These are phyloP conservation scores for Vicugna pacos DNA, from an alignment of 2,113 vertebrate genomes.

Conservation along the genomic window DNA sequence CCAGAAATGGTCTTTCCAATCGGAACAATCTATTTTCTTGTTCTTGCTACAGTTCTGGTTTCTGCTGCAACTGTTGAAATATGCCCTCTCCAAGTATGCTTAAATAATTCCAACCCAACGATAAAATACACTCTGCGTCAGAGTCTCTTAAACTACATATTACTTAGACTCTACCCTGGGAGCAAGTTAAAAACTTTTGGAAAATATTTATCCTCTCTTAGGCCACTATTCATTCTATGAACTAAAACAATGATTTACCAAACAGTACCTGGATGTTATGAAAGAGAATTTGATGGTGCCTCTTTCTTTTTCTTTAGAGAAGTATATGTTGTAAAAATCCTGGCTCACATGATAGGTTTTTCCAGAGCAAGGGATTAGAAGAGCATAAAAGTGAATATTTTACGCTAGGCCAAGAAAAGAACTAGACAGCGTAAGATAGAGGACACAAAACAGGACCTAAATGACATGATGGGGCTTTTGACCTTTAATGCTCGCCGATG, in stretches of 20 bases:
- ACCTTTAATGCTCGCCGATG: background rate
- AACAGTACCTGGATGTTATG: background rate
- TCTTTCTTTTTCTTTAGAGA: slow-evolving; percentile 37
- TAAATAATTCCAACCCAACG: slow-evolving; percentile 44
- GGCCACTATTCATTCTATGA: background rate
- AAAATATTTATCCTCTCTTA: slow-evolving; percentile 52
- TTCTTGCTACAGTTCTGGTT: background rate
- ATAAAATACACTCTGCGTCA: slow-evolving; percentile 44
- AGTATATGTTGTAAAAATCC: background rate
- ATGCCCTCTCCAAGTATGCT: background rate
- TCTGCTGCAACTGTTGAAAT: slow-evolving; percentile 39
- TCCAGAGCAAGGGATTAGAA: slow-evolving; percentile 36
- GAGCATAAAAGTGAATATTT: slow-evolving; percentile 6
- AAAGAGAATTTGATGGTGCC: slow-evolving; percentile 7
- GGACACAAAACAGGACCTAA: background rate
- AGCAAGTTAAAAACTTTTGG: slow-evolving; percentile 46
- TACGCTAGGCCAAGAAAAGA: background rate
- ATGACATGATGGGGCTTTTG: background rate
- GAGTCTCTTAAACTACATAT: background rate
- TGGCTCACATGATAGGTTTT: background rate
- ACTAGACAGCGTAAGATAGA: background rate
- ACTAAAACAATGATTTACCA: slow-evolving; percentile 27
- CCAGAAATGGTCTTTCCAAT: slow-evolving; percentile 7
- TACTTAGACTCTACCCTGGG: background rate
- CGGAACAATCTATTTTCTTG: background rate